Evolutionary conservation across 2,113 vertebrate genomes (phyloP), one percentile per base, ranked within the genome.

Genomic region (Callipepla californica): DNA sequence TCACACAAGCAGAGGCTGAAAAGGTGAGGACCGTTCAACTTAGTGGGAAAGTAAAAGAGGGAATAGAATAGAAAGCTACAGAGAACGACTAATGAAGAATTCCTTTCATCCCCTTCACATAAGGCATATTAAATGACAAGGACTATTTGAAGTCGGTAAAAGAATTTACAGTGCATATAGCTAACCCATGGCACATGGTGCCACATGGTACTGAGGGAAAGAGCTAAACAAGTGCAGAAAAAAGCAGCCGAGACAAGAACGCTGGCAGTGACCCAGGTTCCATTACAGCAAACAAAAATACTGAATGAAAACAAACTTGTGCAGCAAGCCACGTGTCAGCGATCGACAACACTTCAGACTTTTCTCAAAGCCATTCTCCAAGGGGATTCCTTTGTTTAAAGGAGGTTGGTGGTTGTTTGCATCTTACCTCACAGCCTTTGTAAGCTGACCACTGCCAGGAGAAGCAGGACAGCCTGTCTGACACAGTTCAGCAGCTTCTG

Each of bases 301-400:
- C 51, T 70, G 80, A 89, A 80, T 82, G 79, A 73, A 94, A 93
- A 92, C 51, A 89, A 94, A 87, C 50, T 59, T 34, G 9, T 26
- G 40, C 45, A 89, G 58, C 55, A 93, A 75, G 84, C 59, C 45
- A 85, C 5, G 13, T 63, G 67, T 63, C 89, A 93, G 69, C 38
- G 3, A 82, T 8, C 32, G 81, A 89, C 67, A 93, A 67, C 47
- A 74, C 45, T 77, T 63, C 45, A 14, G 13, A 82, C 28, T 65
- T 9, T 59, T 67, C 45, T 73, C 70, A 67, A 92, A 85, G 47
- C 57, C 87, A 23, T 67, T 73, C 32, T 85, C 81, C 42, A 45
- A 38, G 84, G 75, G 42, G 14, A 63, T 42, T 75, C 34, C 16
- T n/a, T n/a, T 26, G 6, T 10, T 73, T 47, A 18, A 28, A 58